Evolutionary conservation across 37 sponge, comb jelly and placozoan species (phyloP), one percentile per base, ranked within the genome.

Genomic region (Petrosia ficiformis): DNA sequence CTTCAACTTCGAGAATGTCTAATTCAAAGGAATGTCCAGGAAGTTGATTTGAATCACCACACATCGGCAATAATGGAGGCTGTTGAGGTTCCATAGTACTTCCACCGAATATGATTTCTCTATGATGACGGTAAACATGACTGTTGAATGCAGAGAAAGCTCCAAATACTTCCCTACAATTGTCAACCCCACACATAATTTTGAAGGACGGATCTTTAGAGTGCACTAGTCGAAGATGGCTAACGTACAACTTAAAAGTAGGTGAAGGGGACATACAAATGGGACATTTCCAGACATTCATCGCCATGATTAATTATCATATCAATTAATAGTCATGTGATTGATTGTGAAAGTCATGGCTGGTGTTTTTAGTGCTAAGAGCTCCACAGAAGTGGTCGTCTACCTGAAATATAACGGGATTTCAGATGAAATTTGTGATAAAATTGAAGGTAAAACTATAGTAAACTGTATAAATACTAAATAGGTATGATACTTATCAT

Each of bases 141-240:
- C 77, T 76, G 36, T 64, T 76, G 34, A 56, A 76, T 3, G 77
- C 28, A 3, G 77, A 76, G 42, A 76, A 76, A 2, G 77, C 16
- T 25, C 77, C 44, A 64, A 76, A 76, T 38, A 43, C 77, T 31
- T 76, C 58, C 14, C 14, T 6, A 76, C 77, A 76, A 14, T 41
- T 52, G 31, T 39, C 67, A 64, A 76, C 65, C 4, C 40, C 39
- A 38, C 77, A 76, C 2, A 42, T 19, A 3, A 76, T 16, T 3
- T 64, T 33, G 65, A 76, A 76, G 16, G 66, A 31, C 5, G 64
- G 67, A 38, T 76, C 77, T 21, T 33, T 10, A 25, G 67, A 29
- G 48, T 76, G 77, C 25, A 76, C 77, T 8, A 76, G 67, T 28
- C 77, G 77, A 26, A 76, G 44, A 39, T 76, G 77, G 42, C 77